These are phyloP conservation scores for Agonopterix subpropinquella DNA, from an alignment of 2,888 invertebrate genomes.

Conservation along the genomic window DNA sequence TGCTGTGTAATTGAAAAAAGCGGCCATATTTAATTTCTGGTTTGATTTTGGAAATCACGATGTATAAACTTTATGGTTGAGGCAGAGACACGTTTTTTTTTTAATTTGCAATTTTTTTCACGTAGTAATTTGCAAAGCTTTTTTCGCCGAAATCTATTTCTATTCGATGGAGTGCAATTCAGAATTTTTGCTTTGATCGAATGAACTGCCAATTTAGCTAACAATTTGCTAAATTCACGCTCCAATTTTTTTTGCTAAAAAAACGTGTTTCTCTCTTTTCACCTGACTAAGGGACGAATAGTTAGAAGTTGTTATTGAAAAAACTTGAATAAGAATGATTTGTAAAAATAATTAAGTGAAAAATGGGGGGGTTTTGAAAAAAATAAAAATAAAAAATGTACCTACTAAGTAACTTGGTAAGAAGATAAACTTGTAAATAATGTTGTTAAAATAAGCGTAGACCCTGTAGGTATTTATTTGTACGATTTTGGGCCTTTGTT, in stretches of 20 bases:
- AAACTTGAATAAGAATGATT: constrained; percentile 30
- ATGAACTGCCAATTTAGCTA: neutral
- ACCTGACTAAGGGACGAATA: constrained; percentile 42
- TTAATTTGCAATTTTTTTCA: neutral
- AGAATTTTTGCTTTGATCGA: no score
- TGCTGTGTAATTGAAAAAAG: constrained; percentile 42
- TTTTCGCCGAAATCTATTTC: neutral
- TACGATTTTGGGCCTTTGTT: constrained; percentile 74
- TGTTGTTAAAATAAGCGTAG: constrained; percentile 60
- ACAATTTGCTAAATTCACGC: neutral
- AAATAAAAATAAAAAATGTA: constrained; percentile 23
- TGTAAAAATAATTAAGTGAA: constrained; percentile 38
- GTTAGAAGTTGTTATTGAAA: constrained; percentile 32
- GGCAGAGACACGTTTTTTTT: neutral
- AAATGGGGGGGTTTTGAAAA: constrained; percentile 16
- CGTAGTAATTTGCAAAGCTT: neutral
- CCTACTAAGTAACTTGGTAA: constrained; percentile 45
- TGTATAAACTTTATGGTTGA: constrained; percentile 21
- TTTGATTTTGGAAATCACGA: constrained; percentile 35
- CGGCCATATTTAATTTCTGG: constrained; percentile 52
- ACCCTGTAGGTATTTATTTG: constrained; percentile 72
- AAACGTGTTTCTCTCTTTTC: constrained; percentile 29
- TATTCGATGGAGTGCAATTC: neutral
- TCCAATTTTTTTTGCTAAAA: neutral
- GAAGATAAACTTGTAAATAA: constrained; percentile 52